Percentiles rank a stretch among this genome's conserved stretches.
These are phyloP conservation scores for Paramisgurnus dabryanus DNA, from an alignment of 2,113 vertebrate species.

Conservation along the genomic window DNA sequence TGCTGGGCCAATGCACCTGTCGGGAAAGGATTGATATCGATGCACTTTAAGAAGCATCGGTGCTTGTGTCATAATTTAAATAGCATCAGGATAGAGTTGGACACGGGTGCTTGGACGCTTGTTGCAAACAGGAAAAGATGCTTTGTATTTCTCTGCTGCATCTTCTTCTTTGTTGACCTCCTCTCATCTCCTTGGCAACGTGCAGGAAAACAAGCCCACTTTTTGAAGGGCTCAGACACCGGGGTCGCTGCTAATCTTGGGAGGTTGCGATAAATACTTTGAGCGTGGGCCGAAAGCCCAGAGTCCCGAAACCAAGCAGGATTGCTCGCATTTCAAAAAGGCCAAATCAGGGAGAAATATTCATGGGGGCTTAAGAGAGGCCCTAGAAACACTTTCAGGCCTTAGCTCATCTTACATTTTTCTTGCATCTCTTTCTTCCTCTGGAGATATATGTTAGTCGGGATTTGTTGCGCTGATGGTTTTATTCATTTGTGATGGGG, in stretches of 20 bases:
- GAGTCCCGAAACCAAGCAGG: constrained; percentile 41
- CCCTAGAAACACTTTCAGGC: constrained; percentile 38
- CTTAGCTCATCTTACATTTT: constrained; percentile 25
- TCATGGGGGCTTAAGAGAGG: constrained; percentile 58
- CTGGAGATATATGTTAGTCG: constrained; percentile 11
- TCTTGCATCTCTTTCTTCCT: constrained; percentile 18
- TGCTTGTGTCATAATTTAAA: not conserved
- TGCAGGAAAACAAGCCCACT: constrained; percentile 66
- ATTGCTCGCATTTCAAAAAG: constrained; percentile 60
- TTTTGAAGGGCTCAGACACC: constrained; percentile 69
- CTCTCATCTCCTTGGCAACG: constrained; percentile 74
- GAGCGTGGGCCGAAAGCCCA: constrained; percentile 67
- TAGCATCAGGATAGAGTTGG: not conserved
- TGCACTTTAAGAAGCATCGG: not conserved
- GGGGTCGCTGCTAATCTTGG: constrained; percentile 72
- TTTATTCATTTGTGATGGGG: constrained; percentile 44
- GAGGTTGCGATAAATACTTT: constrained; percentile 69
- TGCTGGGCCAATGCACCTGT: not conserved
- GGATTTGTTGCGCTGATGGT: constrained; percentile 46
- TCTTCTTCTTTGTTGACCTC: constrained; percentile 58
- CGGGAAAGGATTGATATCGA: not conserved
- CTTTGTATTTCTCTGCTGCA: constrained; percentile 44
- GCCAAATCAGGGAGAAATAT: constrained; percentile 50
- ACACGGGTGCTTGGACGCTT: not conserved
- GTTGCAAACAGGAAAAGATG: constrained; percentile 36